phyloP scores from a whole-genome alignment of 1,140 invertebrate species.

The Drosophila burlai region DNA sequence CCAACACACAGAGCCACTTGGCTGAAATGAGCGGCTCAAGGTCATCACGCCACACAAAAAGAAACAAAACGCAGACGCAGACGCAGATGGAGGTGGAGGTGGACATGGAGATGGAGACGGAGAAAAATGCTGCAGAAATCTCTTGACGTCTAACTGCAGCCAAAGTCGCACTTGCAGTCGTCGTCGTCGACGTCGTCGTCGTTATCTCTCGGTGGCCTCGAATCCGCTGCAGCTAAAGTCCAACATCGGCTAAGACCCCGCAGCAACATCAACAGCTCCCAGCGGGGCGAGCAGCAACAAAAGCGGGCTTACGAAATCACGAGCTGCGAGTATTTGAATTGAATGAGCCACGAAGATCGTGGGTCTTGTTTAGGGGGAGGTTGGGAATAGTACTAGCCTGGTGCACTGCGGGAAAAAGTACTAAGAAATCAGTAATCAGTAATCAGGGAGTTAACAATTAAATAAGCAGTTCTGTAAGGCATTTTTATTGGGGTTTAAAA shows the following conservation, averaged over 20 bases:
- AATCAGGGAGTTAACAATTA: not conserved
- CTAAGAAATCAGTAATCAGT: not conserved
- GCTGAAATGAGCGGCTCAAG: slow-evolving; percentile 82
- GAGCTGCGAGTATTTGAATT: slow-evolving; percentile 74
- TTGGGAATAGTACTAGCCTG: slow-evolving; percentile 31
- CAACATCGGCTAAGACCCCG: slow-evolving; percentile 13
- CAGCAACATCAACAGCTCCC: slow-evolving; percentile 25
- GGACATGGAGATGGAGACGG: slow-evolving; percentile 9
- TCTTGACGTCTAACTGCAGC: slow-evolving; percentile 73
- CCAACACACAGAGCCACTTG: slow-evolving; percentile 67
- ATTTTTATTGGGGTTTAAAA: not conserved
- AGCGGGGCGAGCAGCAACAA: slow-evolving; percentile 34
- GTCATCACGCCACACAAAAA: slow-evolving; percentile 81
- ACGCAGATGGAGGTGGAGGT: not conserved
- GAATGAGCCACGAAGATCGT: slow-evolving; percentile 68
- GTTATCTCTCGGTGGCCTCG: slow-evolving; percentile 69
- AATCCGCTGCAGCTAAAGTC: slow-evolving; percentile 68
- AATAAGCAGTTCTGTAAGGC: not conserved
- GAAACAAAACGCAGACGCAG: slow-evolving; percentile 47
- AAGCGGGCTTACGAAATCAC: slow-evolving; percentile 83
- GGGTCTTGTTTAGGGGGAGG: slow-evolving; percentile 35
- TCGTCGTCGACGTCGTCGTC: slow-evolving; percentile 34
- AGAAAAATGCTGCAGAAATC: slow-evolving; percentile 46
- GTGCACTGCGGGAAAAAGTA: slow-evolving; percentile 6
- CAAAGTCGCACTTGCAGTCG: slow-evolving; percentile 71